phyloP scores from a whole-genome alignment of 2,797 vertebrate genomes.

The Chiroxiphia lanceolata region DNA sequence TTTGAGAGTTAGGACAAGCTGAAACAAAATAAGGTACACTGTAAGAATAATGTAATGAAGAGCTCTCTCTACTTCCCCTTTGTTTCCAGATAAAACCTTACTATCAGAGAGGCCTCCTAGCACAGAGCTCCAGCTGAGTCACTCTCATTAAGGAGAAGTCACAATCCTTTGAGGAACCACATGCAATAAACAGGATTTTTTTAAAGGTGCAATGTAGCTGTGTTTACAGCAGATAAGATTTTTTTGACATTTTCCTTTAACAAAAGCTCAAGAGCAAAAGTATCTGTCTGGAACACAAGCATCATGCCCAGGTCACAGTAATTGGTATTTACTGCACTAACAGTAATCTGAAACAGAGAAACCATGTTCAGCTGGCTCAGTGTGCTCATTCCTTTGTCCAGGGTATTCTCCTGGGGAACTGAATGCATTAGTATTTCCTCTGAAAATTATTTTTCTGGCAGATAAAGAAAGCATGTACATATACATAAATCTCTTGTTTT shows the following conservation, averaged over 20 bases:
- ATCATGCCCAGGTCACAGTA: neutral
- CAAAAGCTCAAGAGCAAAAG: slow-evolving; percentile 9
- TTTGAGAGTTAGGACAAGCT: neutral
- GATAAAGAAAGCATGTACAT: slow-evolving; percentile 7
- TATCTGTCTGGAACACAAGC: neutral
- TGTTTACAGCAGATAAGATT: slow-evolving; percentile 24
- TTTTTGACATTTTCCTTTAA: slow-evolving; percentile 4
- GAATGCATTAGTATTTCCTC: neutral
- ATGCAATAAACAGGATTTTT: neutral
- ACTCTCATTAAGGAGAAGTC: neutral
- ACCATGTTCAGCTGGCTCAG: neutral
- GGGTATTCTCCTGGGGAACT: neutral
- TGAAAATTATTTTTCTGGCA: slow-evolving; percentile 9
- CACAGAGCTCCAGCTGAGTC: neutral
- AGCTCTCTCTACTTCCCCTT: neutral
- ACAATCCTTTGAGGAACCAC: neutral
- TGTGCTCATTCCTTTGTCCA: neutral
- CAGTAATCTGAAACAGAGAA: neutral
- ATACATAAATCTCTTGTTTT: slow-evolving; percentile 16
- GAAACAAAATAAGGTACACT: neutral
- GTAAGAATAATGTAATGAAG: neutral
- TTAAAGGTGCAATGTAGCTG: neutral
- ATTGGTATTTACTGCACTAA: neutral
- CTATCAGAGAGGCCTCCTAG: neutral
- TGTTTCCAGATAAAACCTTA: slow-evolving; percentile 6